phyloP scores from a whole-genome alignment of 2,113 vertebrate species.

The Corydoras maculifer region DNA sequence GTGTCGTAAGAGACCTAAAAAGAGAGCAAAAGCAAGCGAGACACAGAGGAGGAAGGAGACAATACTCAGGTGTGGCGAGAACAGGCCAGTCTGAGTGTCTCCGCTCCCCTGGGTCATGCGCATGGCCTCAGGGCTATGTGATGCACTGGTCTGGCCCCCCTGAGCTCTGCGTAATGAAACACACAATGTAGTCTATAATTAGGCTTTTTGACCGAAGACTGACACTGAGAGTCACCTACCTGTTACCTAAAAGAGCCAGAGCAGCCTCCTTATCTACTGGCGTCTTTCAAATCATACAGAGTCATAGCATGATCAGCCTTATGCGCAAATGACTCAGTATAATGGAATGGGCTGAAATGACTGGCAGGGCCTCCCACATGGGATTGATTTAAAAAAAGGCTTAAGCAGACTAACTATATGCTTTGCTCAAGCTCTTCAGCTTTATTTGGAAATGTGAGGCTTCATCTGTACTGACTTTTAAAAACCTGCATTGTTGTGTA shows the following conservation, averaged over 20 bases:
- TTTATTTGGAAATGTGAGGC: conserved; percentile 9
- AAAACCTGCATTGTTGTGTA: conserved; percentile 20
- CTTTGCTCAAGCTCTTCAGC: conserved; percentile 12
- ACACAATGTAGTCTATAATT: conserved; percentile 35
- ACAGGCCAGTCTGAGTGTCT: conserved; percentile 54
- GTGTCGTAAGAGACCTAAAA: conserved; percentile 24
- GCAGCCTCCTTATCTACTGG: conserved; percentile 2
- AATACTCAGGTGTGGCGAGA: conserved; percentile 38
- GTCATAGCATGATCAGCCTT: conserved; percentile 26
- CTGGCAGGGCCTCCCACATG: conserved; percentile 36
- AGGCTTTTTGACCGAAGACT: conserved; percentile 31
- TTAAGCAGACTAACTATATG: conserved; percentile 5
- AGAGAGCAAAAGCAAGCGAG: conserved; percentile 40
- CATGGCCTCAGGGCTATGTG: conserved; percentile 52
- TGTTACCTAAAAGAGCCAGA: conserved; percentile 18
- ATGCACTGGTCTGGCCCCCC: conserved; percentile 42
- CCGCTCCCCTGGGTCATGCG: conserved; percentile 58
- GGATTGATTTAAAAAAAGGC: conserved; percentile 25
- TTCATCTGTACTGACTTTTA: conserved; percentile 4
- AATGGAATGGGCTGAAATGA: conserved; percentile 38
- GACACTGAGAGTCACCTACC: conserved; percentile 29
- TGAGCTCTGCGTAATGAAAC: conserved; percentile 14
- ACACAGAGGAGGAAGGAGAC: conserved; percentile 42
- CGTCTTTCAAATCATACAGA: conserved; percentile 12
- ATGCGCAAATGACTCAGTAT: conserved; percentile 27